phyloP scores from a whole-genome alignment of 2,888 invertebrate genomes.

The Brachylomia viminalis region DNA sequence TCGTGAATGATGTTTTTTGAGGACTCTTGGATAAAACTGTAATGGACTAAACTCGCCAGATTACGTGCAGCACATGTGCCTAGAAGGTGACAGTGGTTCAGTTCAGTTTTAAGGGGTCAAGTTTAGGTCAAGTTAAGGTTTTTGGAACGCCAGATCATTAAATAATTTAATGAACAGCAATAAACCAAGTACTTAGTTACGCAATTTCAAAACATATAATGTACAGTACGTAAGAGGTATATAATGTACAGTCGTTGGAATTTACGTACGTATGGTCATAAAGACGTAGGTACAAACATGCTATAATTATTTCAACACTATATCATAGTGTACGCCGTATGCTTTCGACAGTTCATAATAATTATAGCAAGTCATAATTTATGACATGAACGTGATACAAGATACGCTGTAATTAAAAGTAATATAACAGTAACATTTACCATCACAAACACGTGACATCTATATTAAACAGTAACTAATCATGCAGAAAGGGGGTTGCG shows the following conservation, averaged over 20 bases:
- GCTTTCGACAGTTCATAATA: conserved; percentile 52
- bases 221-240: conserved; percentile 5
- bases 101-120: background rate
- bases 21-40: background rate
- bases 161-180: conserved; percentile 4
- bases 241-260: conserved; percentile 15
- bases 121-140: background rate
- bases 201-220: conserved; percentile 34
- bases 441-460: conserved; percentile 86
- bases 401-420: conserved; percentile 58
- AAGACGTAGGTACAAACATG: conserved; percentile 19
- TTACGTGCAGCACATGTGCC: conserved; percentile 7
- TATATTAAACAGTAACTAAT: conserved; percentile 84
- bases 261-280: conserved; percentile 23
- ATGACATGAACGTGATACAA: conserved; percentile 40
- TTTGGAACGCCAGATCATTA: background rate
- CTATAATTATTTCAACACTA: conserved; percentile 49
- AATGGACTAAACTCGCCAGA: background rate
- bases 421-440: conserved; percentile 74
- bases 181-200: conserved; percentile 26
- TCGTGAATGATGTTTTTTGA: no score
- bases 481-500: conserved; percentile 90
- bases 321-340: conserved; percentile 42
- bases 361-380: conserved; percentile 53
- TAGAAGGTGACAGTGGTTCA: background rate